Percentiles rank a stretch among this genome's conserved stretches.
Conservation (phyloP, 2,113 vertebrate species). For the Odocoileus hemionus region DNA sequence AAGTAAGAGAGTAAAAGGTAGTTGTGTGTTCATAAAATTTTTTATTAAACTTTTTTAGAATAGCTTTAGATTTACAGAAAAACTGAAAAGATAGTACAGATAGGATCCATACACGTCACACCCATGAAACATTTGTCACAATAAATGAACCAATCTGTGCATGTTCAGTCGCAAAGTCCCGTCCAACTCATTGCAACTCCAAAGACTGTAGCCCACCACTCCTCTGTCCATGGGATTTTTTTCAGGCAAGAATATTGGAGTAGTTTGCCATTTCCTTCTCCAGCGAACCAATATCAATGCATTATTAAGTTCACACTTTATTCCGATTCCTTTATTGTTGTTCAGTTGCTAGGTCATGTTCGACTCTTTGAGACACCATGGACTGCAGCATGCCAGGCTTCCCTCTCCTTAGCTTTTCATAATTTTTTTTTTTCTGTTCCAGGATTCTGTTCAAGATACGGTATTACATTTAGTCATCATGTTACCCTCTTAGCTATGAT, state of each 20-base stretch:
- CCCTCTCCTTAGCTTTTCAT: neutral
- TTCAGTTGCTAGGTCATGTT: neutral
- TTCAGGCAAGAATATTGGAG: neutral
- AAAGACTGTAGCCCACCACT: neutral
- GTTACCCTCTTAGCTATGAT: neutral
- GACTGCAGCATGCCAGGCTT: neutral
- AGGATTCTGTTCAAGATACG: neutral
- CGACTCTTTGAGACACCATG: neutral
- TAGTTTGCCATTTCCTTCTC: neutral
- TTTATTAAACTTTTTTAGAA: neutral
- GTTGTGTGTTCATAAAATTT: neutral
- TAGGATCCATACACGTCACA: neutral
- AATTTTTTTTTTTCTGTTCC: neutral
- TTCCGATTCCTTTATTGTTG: neutral
- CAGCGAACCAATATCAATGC: neutral
- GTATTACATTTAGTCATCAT: neutral
- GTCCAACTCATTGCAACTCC: neutral
- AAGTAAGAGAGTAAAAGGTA: neutral
- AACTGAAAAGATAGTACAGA: neutral
- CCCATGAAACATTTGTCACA: neutral
- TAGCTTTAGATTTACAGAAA: conserved; percentile 24
- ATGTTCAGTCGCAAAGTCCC: neutral
- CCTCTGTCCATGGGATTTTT: neutral
- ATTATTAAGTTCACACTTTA: neutral
- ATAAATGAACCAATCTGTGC: neutral